phyloP scores from a whole-genome alignment of 2,888 invertebrate genomes.

The Polia nebulosa region DNA sequence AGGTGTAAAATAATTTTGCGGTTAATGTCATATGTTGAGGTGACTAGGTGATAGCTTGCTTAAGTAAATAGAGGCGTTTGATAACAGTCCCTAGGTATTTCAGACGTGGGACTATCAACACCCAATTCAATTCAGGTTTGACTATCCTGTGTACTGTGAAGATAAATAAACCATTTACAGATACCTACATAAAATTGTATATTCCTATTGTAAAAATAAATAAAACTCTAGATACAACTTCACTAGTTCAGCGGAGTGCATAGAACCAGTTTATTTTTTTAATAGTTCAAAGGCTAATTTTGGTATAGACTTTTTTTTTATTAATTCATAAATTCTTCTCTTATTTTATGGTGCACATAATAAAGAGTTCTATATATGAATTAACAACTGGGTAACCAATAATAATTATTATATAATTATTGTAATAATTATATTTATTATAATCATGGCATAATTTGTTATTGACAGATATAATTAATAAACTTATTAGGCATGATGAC shows the following conservation, averaged over 20 bases:
- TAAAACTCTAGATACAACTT: neutral
- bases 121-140: neutral
- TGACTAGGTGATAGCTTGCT: conserved; percentile 11
- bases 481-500: neutral
- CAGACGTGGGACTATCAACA: neutral
- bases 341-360: too few relatives aligned
- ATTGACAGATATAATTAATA: conserved; percentile 2
- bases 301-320: too few relatives aligned
- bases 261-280: too few relatives aligned
- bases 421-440: too few relatives aligned
- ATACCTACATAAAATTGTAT: neutral
- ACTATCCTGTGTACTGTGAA: neutral
- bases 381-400: too few relatives aligned
- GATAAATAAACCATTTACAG: neutral
- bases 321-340: too few relatives aligned
- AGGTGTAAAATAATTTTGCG: conserved; percentile 20
- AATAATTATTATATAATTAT: too few relatives aligned
- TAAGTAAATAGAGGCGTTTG: conserved; percentile 14
- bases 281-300: too few relatives aligned
- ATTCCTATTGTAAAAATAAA: neutral
- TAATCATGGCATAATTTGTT: neutral
- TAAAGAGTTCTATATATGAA: too few relatives aligned
- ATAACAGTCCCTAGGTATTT: conserved; percentile 12
- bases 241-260: neutral
- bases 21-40: conserved; percentile 10